Base-by-base conservation (phyloP, 2,797 vertebrate genomes). In the Pagetopsis macropterus region DNA sequence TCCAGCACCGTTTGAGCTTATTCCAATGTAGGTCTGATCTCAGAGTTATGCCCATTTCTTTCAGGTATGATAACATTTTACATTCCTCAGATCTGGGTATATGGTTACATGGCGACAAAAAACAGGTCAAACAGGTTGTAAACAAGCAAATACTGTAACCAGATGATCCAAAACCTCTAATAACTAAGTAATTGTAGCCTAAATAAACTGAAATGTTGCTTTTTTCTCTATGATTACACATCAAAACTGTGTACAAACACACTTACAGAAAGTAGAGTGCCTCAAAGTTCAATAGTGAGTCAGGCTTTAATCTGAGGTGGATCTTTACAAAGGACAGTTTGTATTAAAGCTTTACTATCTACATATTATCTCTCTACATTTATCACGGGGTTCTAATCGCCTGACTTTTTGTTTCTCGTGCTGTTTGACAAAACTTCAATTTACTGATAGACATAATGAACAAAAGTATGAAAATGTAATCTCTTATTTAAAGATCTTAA, bases 201-300 rank as follows among this genome's bases (percentile, higher is more conserved):
- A 55, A 33, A 4, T 60, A 21, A 40, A 15, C 13, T 55, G 27
- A 69, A 54, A 43, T 49, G 44, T 48, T 59, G 17, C 10, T 10
- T 1, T 57, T 57, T 71, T 46, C 43, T 51, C 21, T 75, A 19
- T 45, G 27, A 27, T 54, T 70, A 31, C 5, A 14, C 31, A 56
- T 37, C 9, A 33, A 64, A 75, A 31, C 19, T 23, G 14, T 40
- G 11, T n/a, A 43, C 1, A 21, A 72, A 59, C 41, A 63, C 19
- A 45, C 44, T 15, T 21, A 43, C 19, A 63, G 16, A 40, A 17
- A 48, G 33, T 40, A 52, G 2, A 66, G n/a, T 41, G 7, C n/a
- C n/a, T 75, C 21, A 70, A 31, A 66, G 37, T n/a, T 67, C 11
- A 70, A 45, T 11, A 9, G 21, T 16, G 17, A 12, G 51, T 65